These are phyloP conservation scores for Epizoanthus rinbou DNA, from an alignment of 92 coral and sea anemone genomes.

Conservation along the genomic window DNA sequence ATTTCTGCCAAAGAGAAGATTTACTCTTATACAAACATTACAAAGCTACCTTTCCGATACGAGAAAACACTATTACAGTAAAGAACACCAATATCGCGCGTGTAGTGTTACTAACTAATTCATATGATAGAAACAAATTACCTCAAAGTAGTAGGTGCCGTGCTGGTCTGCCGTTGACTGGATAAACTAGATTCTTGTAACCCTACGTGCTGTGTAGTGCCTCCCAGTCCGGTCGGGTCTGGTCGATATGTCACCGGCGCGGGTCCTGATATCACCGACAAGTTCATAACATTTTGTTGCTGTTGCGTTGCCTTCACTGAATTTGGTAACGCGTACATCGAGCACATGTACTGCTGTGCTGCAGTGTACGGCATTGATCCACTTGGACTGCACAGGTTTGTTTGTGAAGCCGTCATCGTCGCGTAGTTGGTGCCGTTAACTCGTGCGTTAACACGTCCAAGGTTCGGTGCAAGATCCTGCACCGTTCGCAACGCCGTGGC, in stretches of 20 bases:
- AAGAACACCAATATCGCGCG: no score
- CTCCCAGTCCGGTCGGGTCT: conserved; percentile 43
- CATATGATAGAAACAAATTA: neutral
- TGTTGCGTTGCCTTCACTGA: conserved; percentile 85
- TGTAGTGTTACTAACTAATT: neutral
- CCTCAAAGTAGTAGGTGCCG: conserved; percentile 35
- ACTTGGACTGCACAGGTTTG: conserved; percentile 68
- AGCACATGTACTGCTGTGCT: conserved; percentile 84
- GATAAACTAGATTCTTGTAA: conserved; percentile 9
- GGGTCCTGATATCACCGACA: conserved; percentile 98
- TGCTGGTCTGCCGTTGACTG: conserved; percentile 40
- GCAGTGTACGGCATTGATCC: conserved; percentile 61
- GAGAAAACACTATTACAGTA: no score
- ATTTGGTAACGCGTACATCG: conserved; percentile 78
- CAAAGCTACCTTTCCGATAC: no score
- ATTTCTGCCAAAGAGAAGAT: no score
- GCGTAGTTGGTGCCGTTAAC: conserved; percentile 46
- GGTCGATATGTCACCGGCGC: conserved; percentile 88
- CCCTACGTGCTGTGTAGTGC: neutral
- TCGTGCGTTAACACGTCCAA: conserved; percentile 66
- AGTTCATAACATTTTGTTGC: conserved; percentile 69
- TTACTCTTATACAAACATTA: no score
- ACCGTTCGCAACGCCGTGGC: conserved; percentile 72
- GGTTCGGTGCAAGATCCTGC: conserved; percentile 54
- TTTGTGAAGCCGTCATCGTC: conserved; percentile 60